Evolutionary conservation across 2,113 vertebrate species (phyloP).

Genomic region (Lathamus discolor): DNA sequence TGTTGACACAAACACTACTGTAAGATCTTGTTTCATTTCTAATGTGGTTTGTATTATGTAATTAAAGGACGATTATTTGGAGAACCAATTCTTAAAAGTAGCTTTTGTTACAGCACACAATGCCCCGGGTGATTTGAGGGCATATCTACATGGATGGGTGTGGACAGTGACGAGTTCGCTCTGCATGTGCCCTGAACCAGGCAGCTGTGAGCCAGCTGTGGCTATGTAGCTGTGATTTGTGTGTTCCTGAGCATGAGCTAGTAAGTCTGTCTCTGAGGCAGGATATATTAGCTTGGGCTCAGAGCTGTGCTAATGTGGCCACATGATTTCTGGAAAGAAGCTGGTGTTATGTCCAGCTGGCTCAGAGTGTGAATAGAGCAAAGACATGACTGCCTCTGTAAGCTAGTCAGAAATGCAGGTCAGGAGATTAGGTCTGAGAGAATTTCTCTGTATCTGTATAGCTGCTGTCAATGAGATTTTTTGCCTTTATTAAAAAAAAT

Average conservation of each 20-base stretch:
- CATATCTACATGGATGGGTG: neutral
- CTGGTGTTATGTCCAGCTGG: neutral
- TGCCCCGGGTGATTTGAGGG: neutral
- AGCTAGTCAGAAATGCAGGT: neutral
- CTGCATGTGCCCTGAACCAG: neutral
- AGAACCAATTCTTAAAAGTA: neutral
- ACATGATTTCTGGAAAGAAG: conserved; percentile 27
- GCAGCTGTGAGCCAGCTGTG: neutral
- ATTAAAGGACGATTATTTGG: neutral
- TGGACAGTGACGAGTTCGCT: neutral
- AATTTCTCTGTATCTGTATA: neutral
- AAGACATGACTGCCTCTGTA: neutral
- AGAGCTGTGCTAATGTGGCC: neutral
- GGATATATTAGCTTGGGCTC: neutral
- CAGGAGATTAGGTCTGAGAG: neutral
- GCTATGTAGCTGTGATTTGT: fast-evolving
- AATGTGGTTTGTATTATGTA: neutral
- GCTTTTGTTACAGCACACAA: neutral
- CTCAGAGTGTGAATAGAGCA: neutral
- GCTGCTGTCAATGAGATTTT: neutral
- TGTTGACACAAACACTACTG: neutral
- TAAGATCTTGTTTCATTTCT: neutral
- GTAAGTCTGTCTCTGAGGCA: neutral
- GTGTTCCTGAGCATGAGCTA: neutral
- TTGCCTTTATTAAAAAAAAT: neutral